Evolutionary conservation across 2,888 invertebrate species (phyloP), one percentile per base, ranked within the genome.

Genomic region (Acleris sparsana): DNA sequence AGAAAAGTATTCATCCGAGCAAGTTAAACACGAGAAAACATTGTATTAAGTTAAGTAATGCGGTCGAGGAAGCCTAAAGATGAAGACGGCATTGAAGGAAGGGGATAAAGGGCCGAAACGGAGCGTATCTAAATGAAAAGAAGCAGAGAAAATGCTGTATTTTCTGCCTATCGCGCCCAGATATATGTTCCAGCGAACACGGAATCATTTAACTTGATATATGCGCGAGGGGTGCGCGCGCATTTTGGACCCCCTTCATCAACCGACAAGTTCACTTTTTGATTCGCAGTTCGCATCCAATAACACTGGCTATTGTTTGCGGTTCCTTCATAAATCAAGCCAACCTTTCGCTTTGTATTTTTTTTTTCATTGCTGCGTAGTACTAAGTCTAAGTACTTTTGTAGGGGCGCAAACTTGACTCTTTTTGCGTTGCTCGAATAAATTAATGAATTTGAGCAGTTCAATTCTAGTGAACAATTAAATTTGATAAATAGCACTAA

Each of bases 11-110:
- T 73, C 70, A 72, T 71, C 74, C 69, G 68, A 71, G 69, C 73
- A 73, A 78, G 75, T 77, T 76, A 74, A 72, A 76, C 65, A 71
- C 73, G 73, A 79, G 78, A 82, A 80, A 79, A 76, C 81, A 81
- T 85, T 84, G 82, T 84, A 84, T 82, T 83, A 85, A 80, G 83
- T 82, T 83, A 85, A 80, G 83, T 82, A 84, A 84, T 77, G 80
- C 76, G 76, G 77, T 76, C 70, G 65, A 71, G 72, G 76, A 79
- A 74, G 73, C 70, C 75, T 67, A 72, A 74, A 75, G 80, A 82
- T 83, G 83, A 81, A 84, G 77, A 82, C 78, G 69, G 79, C 80
- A 84, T 79, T 77, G 80, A 77, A 57, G 78, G 79, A 57, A 79
- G 76, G 75, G 83, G 79, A 82, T 83, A 78, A 80, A 76, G 71